Evolutionary conservation across 2,113 vertebrate species (phyloP).

Genomic region (Phyllostomus hastatus): DNA sequence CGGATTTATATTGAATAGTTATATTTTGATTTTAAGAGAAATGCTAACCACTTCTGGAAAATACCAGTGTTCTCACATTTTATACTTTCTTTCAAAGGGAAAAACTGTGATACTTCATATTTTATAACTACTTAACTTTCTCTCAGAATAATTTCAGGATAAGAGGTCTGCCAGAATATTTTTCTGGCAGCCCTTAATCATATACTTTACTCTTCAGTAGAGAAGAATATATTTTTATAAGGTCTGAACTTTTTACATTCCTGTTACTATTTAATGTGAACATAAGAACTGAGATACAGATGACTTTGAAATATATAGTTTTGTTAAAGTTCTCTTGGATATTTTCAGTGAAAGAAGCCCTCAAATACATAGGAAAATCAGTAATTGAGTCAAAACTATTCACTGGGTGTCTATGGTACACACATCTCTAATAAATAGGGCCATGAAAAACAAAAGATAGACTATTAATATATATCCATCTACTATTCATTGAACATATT

Average conservation of each 20-base stretch:
- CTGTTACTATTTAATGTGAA: slow-evolving; percentile 34
- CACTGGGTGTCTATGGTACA: not conserved
- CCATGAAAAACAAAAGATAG: not conserved
- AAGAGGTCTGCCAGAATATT: slow-evolving; percentile 4
- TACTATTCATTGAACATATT: not conserved
- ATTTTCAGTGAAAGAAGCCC: not conserved
- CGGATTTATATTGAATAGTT: not conserved
- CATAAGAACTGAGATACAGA: slow-evolving; percentile 23
- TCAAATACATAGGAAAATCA: not conserved
- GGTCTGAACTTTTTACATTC: slow-evolving; percentile 18
- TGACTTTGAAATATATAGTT: slow-evolving; percentile 42
- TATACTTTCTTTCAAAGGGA: not conserved
- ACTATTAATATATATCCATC: not conserved
- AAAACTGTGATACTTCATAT: slow-evolving; percentile 1
- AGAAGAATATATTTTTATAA: slow-evolving; percentile 43
- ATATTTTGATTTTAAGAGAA: slow-evolving; percentile 29
- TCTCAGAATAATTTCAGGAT: not conserved
- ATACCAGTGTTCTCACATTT: not conserved
- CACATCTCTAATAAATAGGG: not conserved
- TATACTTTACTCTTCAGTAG: not conserved
- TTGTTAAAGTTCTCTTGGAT: slow-evolving; percentile 49
- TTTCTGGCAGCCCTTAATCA: not conserved
- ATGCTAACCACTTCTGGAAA: not conserved
- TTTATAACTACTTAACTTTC: slow-evolving; percentile 15
- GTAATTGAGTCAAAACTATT: not conserved